Conservation (phyloP, 2,797 vertebrate genomes). For the Poeciliopsis gracilis region DNA sequence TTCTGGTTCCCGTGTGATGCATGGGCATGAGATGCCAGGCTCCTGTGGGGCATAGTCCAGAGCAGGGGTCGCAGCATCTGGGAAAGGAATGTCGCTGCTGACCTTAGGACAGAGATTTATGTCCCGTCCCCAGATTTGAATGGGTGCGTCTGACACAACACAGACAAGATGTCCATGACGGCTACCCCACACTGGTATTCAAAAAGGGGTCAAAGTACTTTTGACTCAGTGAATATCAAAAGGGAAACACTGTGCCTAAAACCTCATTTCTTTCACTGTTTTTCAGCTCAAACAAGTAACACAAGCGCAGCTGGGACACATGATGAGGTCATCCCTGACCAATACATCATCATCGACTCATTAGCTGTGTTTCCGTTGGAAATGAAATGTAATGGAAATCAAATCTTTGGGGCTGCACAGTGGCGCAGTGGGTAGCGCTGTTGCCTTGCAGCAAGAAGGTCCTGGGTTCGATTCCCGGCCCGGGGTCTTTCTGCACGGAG, state of each 20-base stretch:
- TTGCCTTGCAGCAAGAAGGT: too few species aligned
- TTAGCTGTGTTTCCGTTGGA: too few species aligned
- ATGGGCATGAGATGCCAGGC: slow-evolving; percentile 68
- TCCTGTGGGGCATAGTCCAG: slow-evolving; percentile 56
- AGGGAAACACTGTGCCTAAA: slow-evolving; percentile 40
- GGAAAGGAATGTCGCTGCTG: slow-evolving; percentile 75
- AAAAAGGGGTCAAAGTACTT: slow-evolving; percentile 52
- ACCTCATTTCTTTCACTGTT: background rate
- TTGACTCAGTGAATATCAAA: slow-evolving; percentile 31
- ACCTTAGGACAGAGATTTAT: slow-evolving; percentile 67
- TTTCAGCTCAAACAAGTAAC: background rate
- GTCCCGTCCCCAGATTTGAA: slow-evolving; percentile 69
- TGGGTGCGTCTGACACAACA: slow-evolving; percentile 41
- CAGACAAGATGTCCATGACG: slow-evolving; percentile 58
- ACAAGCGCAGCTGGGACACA: background rate
- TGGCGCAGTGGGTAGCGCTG: too few species aligned
- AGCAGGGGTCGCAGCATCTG: slow-evolving; percentile 68
- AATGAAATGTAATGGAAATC: too few species aligned
- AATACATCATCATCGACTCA: background rate
- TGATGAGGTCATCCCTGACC: background rate
- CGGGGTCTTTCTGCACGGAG: too few species aligned
- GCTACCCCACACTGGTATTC: slow-evolving; percentile 46
- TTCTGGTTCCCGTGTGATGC: slow-evolving; percentile 60
- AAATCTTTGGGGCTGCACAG: too few species aligned
- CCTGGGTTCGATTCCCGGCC: too few species aligned